Base-by-base conservation (phyloP, 2,888 invertebrate genomes). In the Phrixothrix hirtus region DNA sequence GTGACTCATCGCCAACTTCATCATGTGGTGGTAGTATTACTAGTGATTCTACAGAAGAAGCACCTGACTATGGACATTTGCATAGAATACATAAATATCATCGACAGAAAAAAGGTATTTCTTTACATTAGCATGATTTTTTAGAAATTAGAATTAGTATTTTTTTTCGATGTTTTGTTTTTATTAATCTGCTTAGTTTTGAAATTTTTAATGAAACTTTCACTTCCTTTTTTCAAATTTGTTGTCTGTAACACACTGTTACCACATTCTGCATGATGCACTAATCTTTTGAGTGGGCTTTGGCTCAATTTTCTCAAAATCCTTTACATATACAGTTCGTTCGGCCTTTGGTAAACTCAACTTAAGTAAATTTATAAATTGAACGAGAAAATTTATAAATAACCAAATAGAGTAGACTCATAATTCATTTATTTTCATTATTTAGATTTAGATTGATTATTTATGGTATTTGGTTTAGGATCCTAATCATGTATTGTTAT, bases 61-160 rank as follows among this genome's bases (percentile, higher is more conserved):
- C 79, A 10, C 73, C 84, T 63, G 81, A 82, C 54, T 88, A 89
- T 75, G 85, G 86, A 21, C 84, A 87, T 51, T 77, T 89, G 37
- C 88, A 84, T 63, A 76, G 80, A 60, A 75, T 85, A 51, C 85
- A 89, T 66, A 80, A 87, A 55, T 86, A 85, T 54, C 79, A 88
- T 66, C 77, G 89, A 57, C 88, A 89, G 75, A 88, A 87, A 74
- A 88, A 87, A 82, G 89, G 89, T 89, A 74, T 37, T 48, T 56
- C 39, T 42, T 26, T 30, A 21, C 21, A 21, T 7, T 3, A 5
- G 34, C 35, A 36, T 14, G 44, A 26, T 45, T 21, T 27, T 14
- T 37, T 27, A n/a, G n/a, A n/a, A n/a, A n/a, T n/a, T n/a, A n/a
- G n/a, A n/a, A n/a, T n/a, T n/a, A n/a, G n/a, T 35, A 25, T 13